These are phyloP conservation scores for Leptoclinus maculatus DNA, from an alignment of 2,797 vertebrate genomes.

Conservation along the genomic window DNA sequence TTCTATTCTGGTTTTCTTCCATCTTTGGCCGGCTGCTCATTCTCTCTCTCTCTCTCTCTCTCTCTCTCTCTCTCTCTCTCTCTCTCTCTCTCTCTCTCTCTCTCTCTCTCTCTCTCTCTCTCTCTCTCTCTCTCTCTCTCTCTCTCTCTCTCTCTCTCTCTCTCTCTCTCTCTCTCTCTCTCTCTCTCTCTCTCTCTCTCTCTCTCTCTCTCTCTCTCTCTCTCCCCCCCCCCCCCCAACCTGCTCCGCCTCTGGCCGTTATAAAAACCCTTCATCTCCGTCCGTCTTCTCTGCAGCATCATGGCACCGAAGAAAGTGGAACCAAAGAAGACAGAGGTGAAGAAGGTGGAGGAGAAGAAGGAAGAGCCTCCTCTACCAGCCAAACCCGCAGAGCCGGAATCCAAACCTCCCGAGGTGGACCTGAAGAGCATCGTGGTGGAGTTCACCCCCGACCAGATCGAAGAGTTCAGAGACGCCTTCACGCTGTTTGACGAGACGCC, in stretches of 20 bases:
- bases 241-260: neutral
- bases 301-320: slow-evolving; percentile 88
- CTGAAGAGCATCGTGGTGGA: slow-evolving; percentile 88
- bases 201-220: too few relatives aligned
- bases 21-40: slow-evolving; percentile 56
- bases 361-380: slow-evolving; percentile 74
- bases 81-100: neutral
- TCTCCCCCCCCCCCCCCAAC: too few relatives aligned
- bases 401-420: slow-evolving; percentile 86
- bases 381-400: slow-evolving; percentile 69
- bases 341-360: slow-evolving; percentile 78
- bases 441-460: slow-evolving; percentile 79
- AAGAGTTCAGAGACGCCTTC: slow-evolving; percentile 96
- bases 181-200: too few relatives aligned
- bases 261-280: slow-evolving; percentile 33
- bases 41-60: neutral
- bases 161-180: too few relatives aligned
- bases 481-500: slow-evolving; percentile 93
- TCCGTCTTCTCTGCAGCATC: slow-evolving; percentile 53
- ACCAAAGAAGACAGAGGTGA: slow-evolving; percentile 81
- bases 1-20: slow-evolving; percentile 73
- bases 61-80: neutral
- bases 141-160: neutral
- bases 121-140: too few relatives aligned
- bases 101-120: too few relatives aligned